Evolutionary conservation across 2,797 vertebrate species (phyloP).

Genomic region (Petrocephalus schoutedeni): DNA sequence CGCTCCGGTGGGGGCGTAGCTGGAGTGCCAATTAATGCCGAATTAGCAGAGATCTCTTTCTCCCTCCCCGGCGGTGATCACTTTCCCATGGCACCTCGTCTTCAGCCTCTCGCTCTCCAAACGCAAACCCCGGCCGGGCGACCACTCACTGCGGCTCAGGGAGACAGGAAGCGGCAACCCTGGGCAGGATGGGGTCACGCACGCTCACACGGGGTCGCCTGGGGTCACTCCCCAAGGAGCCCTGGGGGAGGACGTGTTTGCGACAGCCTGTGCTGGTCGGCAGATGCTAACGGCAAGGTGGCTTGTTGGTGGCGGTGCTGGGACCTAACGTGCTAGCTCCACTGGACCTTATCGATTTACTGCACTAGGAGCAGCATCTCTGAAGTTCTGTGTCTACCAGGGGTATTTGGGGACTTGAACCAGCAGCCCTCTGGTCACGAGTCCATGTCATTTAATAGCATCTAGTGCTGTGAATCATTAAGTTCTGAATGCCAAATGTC

Average conservation of each 20-base stretch:
- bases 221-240: not conserved
- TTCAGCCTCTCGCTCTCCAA: not conserved
- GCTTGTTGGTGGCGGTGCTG: not conserved
- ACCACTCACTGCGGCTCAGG: not conserved
- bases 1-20: conserved; percentile 28
- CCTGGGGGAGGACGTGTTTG: not conserved
- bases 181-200: not conserved
- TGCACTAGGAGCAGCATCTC: not conserved
- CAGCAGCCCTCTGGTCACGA: not conserved
- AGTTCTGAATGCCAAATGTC: not conserved
- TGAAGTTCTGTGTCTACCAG: not conserved
- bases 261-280: not conserved
- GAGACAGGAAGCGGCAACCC: not conserved
- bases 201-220: not conserved
- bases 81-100: not conserved
- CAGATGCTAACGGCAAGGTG: not conserved
- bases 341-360: not conserved
- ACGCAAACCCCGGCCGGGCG: not conserved
- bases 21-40: conserved; percentile 9
- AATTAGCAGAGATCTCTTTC: conserved; percentile 16
- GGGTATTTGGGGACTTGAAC: not conserved
- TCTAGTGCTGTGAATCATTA: not conserved
- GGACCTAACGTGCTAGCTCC: not conserved
- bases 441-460: not conserved
- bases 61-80: conserved; percentile 26